Conservation (phyloP, 2,888 invertebrate species). For the Limnephilus auricula region DNA sequence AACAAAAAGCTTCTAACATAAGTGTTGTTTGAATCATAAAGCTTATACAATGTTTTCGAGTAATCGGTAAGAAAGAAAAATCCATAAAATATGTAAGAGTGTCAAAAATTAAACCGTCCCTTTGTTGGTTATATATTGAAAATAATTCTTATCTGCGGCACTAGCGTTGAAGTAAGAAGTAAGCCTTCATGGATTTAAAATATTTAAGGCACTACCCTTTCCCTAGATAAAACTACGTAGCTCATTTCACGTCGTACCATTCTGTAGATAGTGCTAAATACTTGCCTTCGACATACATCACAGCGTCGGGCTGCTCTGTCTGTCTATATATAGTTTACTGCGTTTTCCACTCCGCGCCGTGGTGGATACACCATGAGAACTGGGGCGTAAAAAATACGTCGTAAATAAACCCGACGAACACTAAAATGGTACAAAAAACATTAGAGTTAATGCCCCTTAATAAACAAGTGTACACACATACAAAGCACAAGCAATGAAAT, state of each 20-base stretch:
- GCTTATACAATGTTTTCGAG: no score
- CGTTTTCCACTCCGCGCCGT: background rate
- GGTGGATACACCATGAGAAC: background rate
- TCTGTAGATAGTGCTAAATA: background rate
- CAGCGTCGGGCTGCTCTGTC: background rate
- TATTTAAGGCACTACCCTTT: background rate
- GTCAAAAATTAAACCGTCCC: background rate
- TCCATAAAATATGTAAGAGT: background rate
- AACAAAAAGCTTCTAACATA: no score
- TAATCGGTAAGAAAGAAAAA: no score
- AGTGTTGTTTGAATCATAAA: no score
- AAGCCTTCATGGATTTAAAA: background rate
- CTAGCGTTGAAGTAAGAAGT: background rate
- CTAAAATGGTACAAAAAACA: background rate
- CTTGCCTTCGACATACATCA: background rate
- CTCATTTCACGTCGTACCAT: background rate
- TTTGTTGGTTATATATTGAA: background rate
- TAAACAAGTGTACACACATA: background rate
- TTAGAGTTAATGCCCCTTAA: background rate
- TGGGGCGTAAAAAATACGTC: background rate
- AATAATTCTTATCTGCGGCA: background rate
- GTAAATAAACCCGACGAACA: background rate
- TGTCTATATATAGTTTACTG: background rate
- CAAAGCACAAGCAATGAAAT: background rate
- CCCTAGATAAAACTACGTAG: background rate